A percentile compares a stretch with the other conserved stretches of the same genome.
Conservation (phyloP, 2,888 invertebrate genomes). For the Geophilus truncorum region DNA sequence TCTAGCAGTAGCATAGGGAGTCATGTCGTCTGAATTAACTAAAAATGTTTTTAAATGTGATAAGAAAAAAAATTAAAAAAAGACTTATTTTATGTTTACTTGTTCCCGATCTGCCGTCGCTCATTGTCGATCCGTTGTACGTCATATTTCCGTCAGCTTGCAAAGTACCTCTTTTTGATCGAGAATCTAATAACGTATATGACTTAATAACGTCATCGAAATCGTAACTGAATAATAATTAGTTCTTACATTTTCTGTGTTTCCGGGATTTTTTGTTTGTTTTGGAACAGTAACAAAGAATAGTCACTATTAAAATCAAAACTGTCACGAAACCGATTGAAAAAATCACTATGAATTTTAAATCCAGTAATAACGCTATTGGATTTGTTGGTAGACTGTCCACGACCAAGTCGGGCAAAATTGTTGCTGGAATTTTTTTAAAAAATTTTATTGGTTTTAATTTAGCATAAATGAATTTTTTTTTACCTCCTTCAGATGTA, state of each 20-base stretch:
- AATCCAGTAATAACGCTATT: neutral
- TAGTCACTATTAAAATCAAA: neutral
- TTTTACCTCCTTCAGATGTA: neutral
- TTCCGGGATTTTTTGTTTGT: neutral
- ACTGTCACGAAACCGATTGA: neutral
- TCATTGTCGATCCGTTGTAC: neutral
- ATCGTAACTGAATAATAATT: neutral
- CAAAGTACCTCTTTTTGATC: neutral
- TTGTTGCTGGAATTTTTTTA: neutral
- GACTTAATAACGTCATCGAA: neutral
- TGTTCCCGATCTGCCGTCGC: slow-evolving; percentile 9
- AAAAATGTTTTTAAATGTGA: too few relatives aligned
- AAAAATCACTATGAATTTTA: neutral
- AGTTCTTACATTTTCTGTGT: neutral
- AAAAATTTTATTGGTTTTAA: neutral
- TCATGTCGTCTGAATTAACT: neutral
- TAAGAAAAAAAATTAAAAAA: too few relatives aligned
- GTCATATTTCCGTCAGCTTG: neutral
- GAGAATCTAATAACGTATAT: neutral
- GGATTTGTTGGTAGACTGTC: neutral
- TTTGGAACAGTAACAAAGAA: neutral
- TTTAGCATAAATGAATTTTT: neutral
- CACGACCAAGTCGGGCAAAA: neutral
- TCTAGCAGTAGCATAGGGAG: slow-evolving; percentile 20
- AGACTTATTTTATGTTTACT: neutral